Conservation (phyloP, 2,888 invertebrate genomes). For the Seira musarum region DNA sequence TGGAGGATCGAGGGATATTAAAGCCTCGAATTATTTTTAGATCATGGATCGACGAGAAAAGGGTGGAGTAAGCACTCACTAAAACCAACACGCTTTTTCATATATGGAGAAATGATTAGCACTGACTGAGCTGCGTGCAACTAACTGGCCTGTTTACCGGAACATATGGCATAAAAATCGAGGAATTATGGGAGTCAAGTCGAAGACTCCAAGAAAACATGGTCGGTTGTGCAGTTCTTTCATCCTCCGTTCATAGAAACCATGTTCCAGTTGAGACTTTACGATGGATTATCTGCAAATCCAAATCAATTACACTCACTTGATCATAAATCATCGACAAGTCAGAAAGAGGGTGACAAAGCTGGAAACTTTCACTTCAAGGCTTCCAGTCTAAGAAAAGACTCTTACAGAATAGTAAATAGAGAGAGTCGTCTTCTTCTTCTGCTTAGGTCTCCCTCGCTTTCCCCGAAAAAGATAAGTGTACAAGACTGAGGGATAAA, state of each 20-base stretch:
- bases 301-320: slow-evolving; percentile 70
- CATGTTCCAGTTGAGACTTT: slow-evolving; percentile 47
- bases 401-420: slow-evolving; percentile 65
- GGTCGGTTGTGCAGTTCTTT: too few relatives aligned
- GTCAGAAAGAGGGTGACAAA: slow-evolving; percentile 68
- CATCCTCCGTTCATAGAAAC: too few relatives aligned
- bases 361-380: slow-evolving; percentile 61
- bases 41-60: slow-evolving; percentile 34
- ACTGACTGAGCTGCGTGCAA: too few relatives aligned
- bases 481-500: too few relatives aligned
- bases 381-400: slow-evolving; percentile 28
- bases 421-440: slow-evolving; percentile 27
- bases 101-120: too few relatives aligned
- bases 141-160: too few relatives aligned
- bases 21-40: slow-evolving; percentile 37
- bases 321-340: slow-evolving; percentile 70
- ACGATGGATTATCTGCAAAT: slow-evolving; percentile 68
- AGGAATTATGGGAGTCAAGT: too few relatives aligned
- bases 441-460: background rate
- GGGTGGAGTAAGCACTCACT: slow-evolving; percentile 33
- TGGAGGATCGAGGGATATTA: slow-evolving; percentile 12
- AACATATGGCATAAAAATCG: too few relatives aligned
- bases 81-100: too few relatives aligned
- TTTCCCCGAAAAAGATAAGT: too few relatives aligned
- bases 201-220: too few relatives aligned